Conservation (phyloP, 2,888 invertebrate species). For the Habrosyne pyritoides region DNA sequence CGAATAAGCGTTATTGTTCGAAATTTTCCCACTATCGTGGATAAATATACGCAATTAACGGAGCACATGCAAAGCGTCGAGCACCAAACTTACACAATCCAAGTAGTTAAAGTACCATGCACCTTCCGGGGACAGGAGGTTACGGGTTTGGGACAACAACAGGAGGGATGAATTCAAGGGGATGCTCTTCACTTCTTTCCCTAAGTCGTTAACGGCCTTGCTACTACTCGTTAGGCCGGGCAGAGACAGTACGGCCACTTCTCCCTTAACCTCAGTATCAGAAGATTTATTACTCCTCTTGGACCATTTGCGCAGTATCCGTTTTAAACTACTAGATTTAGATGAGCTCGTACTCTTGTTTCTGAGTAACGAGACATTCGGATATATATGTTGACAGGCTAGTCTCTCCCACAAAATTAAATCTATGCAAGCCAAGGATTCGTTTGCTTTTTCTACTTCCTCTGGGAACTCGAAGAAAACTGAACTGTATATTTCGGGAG, state of each 20-base stretch:
- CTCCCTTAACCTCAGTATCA: slow-evolving; percentile 52
- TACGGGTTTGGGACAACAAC: slow-evolving; percentile 67
- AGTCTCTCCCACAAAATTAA: slow-evolving; percentile 75
- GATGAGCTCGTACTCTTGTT: slow-evolving; percentile 54
- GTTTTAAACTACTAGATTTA: slow-evolving; percentile 57
- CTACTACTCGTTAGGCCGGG: slow-evolving; percentile 64
- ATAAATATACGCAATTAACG: slow-evolving; percentile 25
- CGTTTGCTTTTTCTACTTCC: slow-evolving; percentile 46
- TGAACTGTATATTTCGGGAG: slow-evolving; percentile 69
- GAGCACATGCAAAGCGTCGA: slow-evolving; percentile 50
- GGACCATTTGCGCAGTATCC: slow-evolving; percentile 55
- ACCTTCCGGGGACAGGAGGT: slow-evolving; percentile 64
- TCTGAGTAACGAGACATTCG: slow-evolving; percentile 61
- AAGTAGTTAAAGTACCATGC: slow-evolving; percentile 80
- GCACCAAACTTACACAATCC: slow-evolving; percentile 76
- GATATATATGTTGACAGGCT: slow-evolving; percentile 59
- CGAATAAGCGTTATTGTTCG: neutral
- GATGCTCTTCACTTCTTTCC: slow-evolving; percentile 64
- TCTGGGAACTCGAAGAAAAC: slow-evolving; percentile 72
- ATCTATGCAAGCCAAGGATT: slow-evolving; percentile 63
- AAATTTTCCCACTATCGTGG: slow-evolving; percentile 11
- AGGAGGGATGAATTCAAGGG: slow-evolving; percentile 69
- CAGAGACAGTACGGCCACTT: slow-evolving; percentile 67
- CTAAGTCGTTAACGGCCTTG: slow-evolving; percentile 61
- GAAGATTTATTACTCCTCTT: slow-evolving; percentile 49